Base-by-base conservation (phyloP, 2,888 invertebrate species). In the Ceraclea dissimilis region DNA sequence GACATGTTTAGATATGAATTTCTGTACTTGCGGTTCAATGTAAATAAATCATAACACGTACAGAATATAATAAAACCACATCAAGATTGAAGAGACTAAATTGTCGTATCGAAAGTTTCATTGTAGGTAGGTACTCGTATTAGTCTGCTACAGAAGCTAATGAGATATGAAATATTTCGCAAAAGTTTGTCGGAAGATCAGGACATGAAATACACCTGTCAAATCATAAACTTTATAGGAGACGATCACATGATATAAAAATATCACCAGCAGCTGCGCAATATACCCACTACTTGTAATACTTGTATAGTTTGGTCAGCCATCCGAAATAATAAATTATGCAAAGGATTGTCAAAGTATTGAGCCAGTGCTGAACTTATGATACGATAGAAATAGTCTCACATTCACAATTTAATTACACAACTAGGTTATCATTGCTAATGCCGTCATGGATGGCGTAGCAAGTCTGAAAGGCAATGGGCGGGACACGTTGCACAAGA, bases 221-320 rank as follows among this genome's bases (percentile, higher is more conserved):
- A 58, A 58, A 60, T 47, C 58, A 53, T 48, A 43, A 46, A 46
- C 19, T 60, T 60, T 58, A 60, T 60, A 58, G 56, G 58, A 58
- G 58, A 53, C 20, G 55, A 53, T n/a, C n/a, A n/a, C n/a, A n/a
- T n/a, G 39, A 52, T 43, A 55, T 56, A 59, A 59, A 51, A 59
- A 59, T 59, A 59, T 59, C 51, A 50, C 22, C 17, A 52, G 44
- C 55, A 33, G 52, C 46, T 47, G 52, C 31, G 47, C 52, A 53
- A 46, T 18, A 8, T 16, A 10, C 13, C 2, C 19, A 47, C 39
- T 39, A 13, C 16, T n/a, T 13, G n/a, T 8, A 8, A 2, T 39
- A 39, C 39, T 39, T n/a, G 2, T 4, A 5, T 39, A 39, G n/a
- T 39, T 39, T 4, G 26, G 26, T 26, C 26, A 26, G 26, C 26